Base-by-base conservation (phyloP, 2,797 vertebrate species). In the Lacerta bilineata region DNA sequence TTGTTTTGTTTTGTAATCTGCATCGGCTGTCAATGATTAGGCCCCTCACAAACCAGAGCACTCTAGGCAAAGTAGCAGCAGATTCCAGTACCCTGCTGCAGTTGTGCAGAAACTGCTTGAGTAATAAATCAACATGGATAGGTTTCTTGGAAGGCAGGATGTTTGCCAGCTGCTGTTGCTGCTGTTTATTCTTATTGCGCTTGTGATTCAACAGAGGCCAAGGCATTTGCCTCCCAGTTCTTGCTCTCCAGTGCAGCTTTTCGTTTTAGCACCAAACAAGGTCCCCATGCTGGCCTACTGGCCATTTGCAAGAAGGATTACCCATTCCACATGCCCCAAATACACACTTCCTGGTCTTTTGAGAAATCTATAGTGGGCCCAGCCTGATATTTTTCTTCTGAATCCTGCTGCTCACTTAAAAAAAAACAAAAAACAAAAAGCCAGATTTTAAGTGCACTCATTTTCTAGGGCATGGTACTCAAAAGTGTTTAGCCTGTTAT, bases 91-190 rank as follows among this genome's bases (percentile, higher is more conserved):
- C 66, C 7, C 33, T 75, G 72, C 41, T 75, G 66, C 55, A 87
- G 50, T 33, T 46, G 39, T 59, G 55, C 79, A 81, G 79, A 66
- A 41, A 72, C 41, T 87, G 46, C 86, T 72, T n/a, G 68, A 43
- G 33, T 41, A 55, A 87, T 72, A 64, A 81, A 82, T 43, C 69
- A 81, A 33, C 18, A 15, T 75, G 55, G 71, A 82, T 59, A 64
- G 39, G 20, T 66, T 75, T 75, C 43, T 15, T 81, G 50, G 69
- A 82, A 29, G 69, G 61, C 46, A 61, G 78, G 77, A 80, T 71
- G 66, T 71, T 55, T 80, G 76, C 20, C 36, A 59, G n/a, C 36
- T 29, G 36, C 39, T 20, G 39, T 20, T 84, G 74, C 39, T 20
- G 39, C 29, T 84, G 74, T 84, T 41, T 71, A 71, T 13, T 33